phyloP scores from a whole-genome alignment of 1,140 invertebrate genomes.

The Meloidogyne floridensis region DNA sequence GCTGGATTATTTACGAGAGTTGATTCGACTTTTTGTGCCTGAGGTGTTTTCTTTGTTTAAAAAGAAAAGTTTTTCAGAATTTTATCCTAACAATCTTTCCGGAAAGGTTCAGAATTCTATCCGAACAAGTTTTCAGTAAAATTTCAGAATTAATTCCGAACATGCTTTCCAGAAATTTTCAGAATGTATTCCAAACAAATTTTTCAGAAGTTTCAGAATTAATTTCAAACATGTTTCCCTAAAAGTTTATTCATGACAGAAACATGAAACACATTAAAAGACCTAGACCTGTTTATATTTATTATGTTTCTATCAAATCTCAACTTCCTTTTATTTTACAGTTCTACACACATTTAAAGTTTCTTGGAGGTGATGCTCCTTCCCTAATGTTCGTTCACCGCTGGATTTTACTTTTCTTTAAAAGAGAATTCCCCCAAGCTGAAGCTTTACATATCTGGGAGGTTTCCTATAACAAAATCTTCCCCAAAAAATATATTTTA shows the following conservation, averaged over 20 bases:
- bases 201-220: no score
- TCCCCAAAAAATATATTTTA: not conserved
- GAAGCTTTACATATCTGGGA: conserved; percentile 85
- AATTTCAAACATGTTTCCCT: no score
- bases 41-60: conserved; percentile 57
- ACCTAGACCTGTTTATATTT: no score
- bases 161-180: no score
- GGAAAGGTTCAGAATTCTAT: no score
- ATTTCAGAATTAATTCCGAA: no score
- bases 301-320: not conserved
- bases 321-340: not conserved
- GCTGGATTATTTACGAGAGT: conserved; percentile 81
- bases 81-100: no score
- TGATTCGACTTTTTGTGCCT: conserved; percentile 83
- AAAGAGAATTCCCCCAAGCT: conserved; percentile 80
- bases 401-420: conserved; percentile 88
- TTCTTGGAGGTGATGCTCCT: conserved; percentile 74
- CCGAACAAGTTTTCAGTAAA: no score
- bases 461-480: conserved; percentile 27
- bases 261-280: no score
- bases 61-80: no score
- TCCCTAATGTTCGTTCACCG: conserved; percentile 87
- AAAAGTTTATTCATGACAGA: no score
- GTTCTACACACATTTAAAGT: conserved; percentile 76
- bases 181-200: no score